Evolutionary conservation across 2,888 invertebrate species (phyloP).

Genomic region (Euspilapteryx auroguttella): DNA sequence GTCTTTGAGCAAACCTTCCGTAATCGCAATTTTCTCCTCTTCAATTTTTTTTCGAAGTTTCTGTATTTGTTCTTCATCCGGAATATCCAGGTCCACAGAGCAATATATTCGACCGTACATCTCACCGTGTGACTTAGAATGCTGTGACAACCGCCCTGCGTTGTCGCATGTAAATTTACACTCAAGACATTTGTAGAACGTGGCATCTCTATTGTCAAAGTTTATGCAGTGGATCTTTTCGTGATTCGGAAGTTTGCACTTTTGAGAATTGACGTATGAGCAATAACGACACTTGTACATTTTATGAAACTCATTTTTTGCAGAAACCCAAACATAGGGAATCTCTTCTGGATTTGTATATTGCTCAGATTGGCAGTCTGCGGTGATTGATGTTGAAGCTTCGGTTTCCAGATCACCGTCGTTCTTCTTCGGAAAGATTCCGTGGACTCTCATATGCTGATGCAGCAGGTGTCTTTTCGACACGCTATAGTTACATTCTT

Average conservation of each 20-base stretch:
- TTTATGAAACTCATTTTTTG: slow-evolving; percentile 72
- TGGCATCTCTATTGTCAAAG: slow-evolving; percentile 53
- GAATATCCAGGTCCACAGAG: slow-evolving; percentile 64
- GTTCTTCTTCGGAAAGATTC: slow-evolving; percentile 47
- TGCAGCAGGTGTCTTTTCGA: slow-evolving; percentile 79
- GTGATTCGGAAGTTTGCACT: slow-evolving; percentile 80
- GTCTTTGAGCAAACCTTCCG: slow-evolving; percentile 20
- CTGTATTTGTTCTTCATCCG: slow-evolving; percentile 68
- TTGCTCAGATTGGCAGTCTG: slow-evolving; percentile 16
- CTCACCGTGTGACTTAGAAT: slow-evolving; percentile 76
- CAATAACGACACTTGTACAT: slow-evolving; percentile 85
- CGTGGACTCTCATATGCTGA: slow-evolving; percentile 80
- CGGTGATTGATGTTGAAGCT: slow-evolving; percentile 16
- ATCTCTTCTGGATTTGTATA: slow-evolving; percentile 59
- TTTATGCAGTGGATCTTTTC: slow-evolving; percentile 73
- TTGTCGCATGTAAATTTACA: slow-evolving; percentile 81
- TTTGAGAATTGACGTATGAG: slow-evolving; percentile 80
- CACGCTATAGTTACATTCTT: slow-evolving; percentile 80
- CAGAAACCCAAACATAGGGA: slow-evolving; percentile 76
- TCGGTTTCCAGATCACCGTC: slow-evolving; percentile 44
- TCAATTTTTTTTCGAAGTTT: slow-evolving; percentile 40
- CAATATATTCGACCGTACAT: slow-evolving; percentile 72
- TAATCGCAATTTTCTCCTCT: slow-evolving; percentile 24
- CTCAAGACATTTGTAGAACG: slow-evolving; percentile 68
- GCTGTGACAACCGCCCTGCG: slow-evolving; percentile 68